Conservation (phyloP, 1,140 invertebrate genomes). For the Nasonia longicornis region DNA sequence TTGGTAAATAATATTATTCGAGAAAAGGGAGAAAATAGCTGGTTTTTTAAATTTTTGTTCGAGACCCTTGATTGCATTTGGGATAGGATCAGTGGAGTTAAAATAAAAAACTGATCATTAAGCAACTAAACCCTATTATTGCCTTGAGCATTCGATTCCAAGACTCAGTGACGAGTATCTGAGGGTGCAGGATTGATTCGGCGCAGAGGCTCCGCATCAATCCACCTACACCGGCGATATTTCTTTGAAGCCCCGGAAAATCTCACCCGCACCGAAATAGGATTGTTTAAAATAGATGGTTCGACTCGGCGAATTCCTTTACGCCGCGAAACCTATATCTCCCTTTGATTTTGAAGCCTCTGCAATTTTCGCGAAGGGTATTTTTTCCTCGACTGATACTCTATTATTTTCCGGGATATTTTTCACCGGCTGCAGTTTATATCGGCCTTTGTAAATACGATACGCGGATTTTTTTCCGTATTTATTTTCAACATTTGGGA, state of each 20-base stretch:
- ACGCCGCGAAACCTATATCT: background rate
- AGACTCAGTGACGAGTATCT: background rate
- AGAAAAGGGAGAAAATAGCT: background rate
- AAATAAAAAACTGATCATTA: too few species aligned
- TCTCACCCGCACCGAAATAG: background rate
- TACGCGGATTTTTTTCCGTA: too few species aligned
- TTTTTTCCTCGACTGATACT: too few species aligned
- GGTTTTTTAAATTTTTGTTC: too few species aligned
- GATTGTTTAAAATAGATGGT: slow-evolving; percentile 25
- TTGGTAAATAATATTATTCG: background rate
- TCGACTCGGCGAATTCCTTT: background rate
- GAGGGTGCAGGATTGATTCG: background rate
- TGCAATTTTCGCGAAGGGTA: too few species aligned
- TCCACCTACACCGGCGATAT: background rate
- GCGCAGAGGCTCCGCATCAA: background rate
- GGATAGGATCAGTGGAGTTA: too few species aligned
- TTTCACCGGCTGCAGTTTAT: too few species aligned
- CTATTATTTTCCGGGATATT: too few species aligned
- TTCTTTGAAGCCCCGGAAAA: slow-evolving; percentile 4
- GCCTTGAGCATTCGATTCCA: background rate
- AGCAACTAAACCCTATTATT: background rate
- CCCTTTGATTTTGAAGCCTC: too few species aligned
- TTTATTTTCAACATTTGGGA: too few species aligned
- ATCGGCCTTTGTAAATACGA: too few species aligned
- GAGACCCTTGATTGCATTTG: too few species aligned